Percentiles rank a stretch among this genome's conserved stretches.
phyloP scores from a whole-genome alignment of 2,888 invertebrate species.

The Mantis religiosa region DNA sequence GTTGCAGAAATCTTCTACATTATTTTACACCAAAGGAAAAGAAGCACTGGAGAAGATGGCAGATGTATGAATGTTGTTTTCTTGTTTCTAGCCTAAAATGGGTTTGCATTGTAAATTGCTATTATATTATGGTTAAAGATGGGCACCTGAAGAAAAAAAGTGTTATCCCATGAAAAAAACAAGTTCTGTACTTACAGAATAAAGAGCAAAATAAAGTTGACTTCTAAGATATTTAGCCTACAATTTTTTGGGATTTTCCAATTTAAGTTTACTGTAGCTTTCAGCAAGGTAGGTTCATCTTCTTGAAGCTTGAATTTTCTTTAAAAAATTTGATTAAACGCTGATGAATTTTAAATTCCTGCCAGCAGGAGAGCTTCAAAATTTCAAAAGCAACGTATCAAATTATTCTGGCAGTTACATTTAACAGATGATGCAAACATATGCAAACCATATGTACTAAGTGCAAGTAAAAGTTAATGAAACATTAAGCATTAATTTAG shows the following conservation, averaged over 20 bases:
- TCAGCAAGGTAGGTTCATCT: too few species aligned
- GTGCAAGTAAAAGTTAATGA: too few species aligned
- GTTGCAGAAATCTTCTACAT: slow-evolving; percentile 1
- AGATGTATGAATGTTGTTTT: slow-evolving; percentile 17
- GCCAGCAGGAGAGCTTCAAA: too few species aligned
- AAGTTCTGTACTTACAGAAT: slow-evolving; percentile 27
- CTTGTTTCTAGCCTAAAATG: slow-evolving; percentile 10
- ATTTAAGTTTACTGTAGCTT: too few species aligned
- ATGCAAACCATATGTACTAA: too few species aligned
- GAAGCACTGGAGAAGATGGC: background rate
- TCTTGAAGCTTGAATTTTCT: too few species aligned
- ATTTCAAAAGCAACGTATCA: too few species aligned
- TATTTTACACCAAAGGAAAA: slow-evolving; percentile 29
- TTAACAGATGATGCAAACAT: too few species aligned
- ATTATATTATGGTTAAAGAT: slow-evolving; percentile 21
- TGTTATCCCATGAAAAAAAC: slow-evolving; percentile 11
- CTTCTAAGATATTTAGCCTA: background rate
- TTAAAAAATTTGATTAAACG: too few species aligned
- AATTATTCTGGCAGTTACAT: too few species aligned
- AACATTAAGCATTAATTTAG: too few species aligned
- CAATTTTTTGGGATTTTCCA: background rate
- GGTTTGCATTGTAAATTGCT: slow-evolving; percentile 22
- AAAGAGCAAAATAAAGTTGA: slow-evolving; percentile 25
- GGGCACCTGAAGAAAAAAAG: slow-evolving; percentile 8
- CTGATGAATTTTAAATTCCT: too few species aligned